Evolutionary conservation across 1,140 invertebrate species (phyloP), one percentile per base, ranked within the genome.

Genomic region (Heliconius nattereri): DNA sequence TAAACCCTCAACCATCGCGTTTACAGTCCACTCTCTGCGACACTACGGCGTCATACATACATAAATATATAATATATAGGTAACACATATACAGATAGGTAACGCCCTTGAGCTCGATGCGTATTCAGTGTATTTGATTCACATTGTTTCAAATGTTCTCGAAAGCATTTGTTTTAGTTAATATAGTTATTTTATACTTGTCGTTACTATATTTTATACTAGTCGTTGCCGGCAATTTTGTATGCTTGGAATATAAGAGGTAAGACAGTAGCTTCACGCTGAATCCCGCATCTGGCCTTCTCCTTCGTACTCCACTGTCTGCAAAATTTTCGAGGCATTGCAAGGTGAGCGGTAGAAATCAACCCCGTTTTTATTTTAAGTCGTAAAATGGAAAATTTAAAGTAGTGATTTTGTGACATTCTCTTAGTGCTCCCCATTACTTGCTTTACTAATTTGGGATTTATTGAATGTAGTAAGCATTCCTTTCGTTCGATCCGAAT

Each of bases 61-160:
- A 54, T 54, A n/a, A n/a, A n/a, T n/a, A n/a, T 35, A 35, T 35
- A 35, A 60, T 23, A 60, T 60, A 11, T 60, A 45, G 40, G 23
- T 60, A 11, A 60, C n/a, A 60, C 35, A 71, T 20, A 72, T 37
- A 72, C 71, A 72, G 16, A 72, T 37, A 72, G 35, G 57, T 71
- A 72, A 72, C 35, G 71, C 7, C 71, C 71, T 40, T 72, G 71
- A 72, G 71, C 71, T 72, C 29, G 71, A 72, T 72, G 71, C 71
- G 71, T 72, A 72, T 72, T 71, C 71, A 71, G 71, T 71, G 71
- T 35, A 72, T 72, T 72, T 72, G 71, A 72, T 40, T 72, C 71
- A 40, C 29, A 72, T 72, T 72, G 71, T 40, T 72, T 37, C 32
- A 9, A 72, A 37, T 37, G 35, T 37, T 72, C 35, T 72, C 35